phyloP scores from a whole-genome alignment of 1,140 invertebrate genomes.

The Scaptomyza montana region DNA sequence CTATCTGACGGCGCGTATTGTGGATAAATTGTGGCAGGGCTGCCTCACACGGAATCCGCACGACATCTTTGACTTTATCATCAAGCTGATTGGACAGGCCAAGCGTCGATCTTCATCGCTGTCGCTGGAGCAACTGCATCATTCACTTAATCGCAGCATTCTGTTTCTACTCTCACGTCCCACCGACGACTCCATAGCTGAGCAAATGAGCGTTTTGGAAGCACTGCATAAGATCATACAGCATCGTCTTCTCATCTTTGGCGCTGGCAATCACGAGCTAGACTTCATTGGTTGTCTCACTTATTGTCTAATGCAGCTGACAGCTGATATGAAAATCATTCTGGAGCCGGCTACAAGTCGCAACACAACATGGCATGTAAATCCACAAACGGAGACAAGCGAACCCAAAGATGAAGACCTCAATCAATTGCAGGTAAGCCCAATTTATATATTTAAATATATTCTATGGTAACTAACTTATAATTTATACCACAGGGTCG shows the following conservation, averaged over 20 bases:
- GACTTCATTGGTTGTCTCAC: slow-evolving; percentile 98
- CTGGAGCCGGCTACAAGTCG: slow-evolving; percentile 87
- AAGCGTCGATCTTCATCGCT: slow-evolving; percentile 91
- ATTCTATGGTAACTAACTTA: background rate
- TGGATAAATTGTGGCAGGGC: slow-evolving; percentile 99
- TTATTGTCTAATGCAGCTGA: slow-evolving; percentile 97
- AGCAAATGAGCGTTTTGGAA: slow-evolving; percentile 96
- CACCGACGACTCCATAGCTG: slow-evolving; percentile 93
- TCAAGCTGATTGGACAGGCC: slow-evolving; percentile 95
- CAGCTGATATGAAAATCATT: slow-evolving; percentile 94
- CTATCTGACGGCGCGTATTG: slow-evolving; percentile 95
- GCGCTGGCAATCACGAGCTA: slow-evolving; percentile 96
- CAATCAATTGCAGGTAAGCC: slow-evolving; percentile 88
- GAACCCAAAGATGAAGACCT: slow-evolving; percentile 90
- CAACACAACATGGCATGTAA: slow-evolving; percentile 95
- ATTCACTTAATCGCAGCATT: slow-evolving; percentile 96
- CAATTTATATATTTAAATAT: background rate
- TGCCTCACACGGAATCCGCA: slow-evolving; percentile 94
- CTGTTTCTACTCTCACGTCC: slow-evolving; percentile 96
- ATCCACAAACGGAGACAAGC: slow-evolving; percentile 88
- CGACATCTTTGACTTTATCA: slow-evolving; percentile 97
- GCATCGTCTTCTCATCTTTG: slow-evolving; percentile 92
- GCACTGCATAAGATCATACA: slow-evolving; percentile 96
- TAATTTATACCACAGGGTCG: slow-evolving; percentile 84
- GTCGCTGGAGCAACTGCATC: slow-evolving; percentile 93